phyloP scores from a whole-genome alignment of 2,797 vertebrate genomes.

The Chromobotia macracanthus region DNA sequence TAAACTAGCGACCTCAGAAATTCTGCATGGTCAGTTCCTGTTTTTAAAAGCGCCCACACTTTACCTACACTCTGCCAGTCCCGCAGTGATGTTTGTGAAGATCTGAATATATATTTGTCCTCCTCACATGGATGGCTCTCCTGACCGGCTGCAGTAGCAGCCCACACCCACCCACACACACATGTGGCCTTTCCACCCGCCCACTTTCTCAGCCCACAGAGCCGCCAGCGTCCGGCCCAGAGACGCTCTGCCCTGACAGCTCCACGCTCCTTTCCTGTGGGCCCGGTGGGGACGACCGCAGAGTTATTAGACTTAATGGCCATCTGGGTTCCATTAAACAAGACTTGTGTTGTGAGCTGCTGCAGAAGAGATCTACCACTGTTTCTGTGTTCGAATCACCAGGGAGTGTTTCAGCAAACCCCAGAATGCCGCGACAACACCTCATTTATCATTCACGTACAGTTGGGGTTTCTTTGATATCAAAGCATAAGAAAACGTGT shows the following conservation, averaged over 20 bases:
- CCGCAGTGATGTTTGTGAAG: neutral
- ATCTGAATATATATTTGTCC: constrained; percentile 16
- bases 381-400: constrained; percentile 32
- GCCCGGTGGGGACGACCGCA: constrained; percentile 40
- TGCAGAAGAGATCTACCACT: constrained; percentile 33
- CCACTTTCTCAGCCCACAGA: constrained; percentile 40
- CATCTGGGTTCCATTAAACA: constrained; percentile 49
- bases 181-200: constrained; percentile 26
- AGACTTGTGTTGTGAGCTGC: constrained; percentile 21
- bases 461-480: constrained; percentile 34
- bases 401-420: constrained; percentile 31
- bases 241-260: constrained; percentile 18
- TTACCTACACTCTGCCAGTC: neutral
- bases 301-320: constrained; percentile 47
- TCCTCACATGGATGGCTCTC: constrained; percentile 9
- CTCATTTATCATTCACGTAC: constrained; percentile 30
- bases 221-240: constrained; percentile 46
- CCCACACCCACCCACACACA: constrained; percentile 14
- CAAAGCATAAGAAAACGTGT: constrained; percentile 16
- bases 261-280: constrained; percentile 48
- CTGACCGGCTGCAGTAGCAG: constrained; percentile 3
- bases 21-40: constrained; percentile 1
- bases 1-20: too few species aligned
- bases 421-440: constrained; percentile 22
- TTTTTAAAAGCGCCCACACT: constrained; percentile 31